A percentile compares a stretch with the other conserved stretches of the same genome.
phyloP scores from a whole-genome alignment of 2,113 vertebrate genomes.

The Dendrocopos noguchii region DNA sequence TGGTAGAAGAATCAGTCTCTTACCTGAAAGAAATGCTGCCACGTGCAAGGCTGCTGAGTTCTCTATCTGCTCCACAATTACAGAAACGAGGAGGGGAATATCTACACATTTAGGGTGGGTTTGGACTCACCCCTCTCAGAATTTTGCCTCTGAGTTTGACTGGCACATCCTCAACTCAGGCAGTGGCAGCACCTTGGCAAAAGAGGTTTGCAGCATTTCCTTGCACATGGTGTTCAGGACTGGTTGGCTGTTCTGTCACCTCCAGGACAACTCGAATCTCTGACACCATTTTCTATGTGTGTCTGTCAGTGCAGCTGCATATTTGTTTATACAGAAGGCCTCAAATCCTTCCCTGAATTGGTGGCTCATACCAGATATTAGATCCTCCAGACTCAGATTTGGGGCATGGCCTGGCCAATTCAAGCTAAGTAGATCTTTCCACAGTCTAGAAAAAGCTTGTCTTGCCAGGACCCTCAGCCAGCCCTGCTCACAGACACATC shows the following conservation, averaged over 20 bases:
- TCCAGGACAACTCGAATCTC: not conserved
- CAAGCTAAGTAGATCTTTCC: not conserved
- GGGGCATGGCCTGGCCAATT: not conserved
- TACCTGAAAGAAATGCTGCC: not conserved
- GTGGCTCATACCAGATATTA: not conserved
- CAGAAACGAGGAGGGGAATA: not conserved
- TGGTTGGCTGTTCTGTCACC: not conserved
- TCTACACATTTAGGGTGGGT: accelerated
- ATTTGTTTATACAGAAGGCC: not conserved
- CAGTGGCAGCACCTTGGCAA: not conserved
- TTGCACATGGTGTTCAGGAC: not conserved
- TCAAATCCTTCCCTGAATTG: not conserved
- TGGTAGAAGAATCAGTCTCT: not conserved
- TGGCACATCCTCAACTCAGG: not conserved
- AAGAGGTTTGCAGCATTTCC: not conserved
- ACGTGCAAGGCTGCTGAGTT: not conserved
- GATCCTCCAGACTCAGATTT: not conserved
- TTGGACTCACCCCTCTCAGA: not conserved
- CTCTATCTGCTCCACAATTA: not conserved
- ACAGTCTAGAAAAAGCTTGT: not conserved
- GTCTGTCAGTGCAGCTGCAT: not conserved
- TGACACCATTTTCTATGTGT: not conserved
- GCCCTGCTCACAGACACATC: not conserved
- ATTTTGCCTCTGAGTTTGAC: not conserved
- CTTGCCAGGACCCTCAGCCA: not conserved